phyloP scores from a whole-genome alignment of 1,140 invertebrate genomes.

The Neomicropteryx cornuta region DNA sequence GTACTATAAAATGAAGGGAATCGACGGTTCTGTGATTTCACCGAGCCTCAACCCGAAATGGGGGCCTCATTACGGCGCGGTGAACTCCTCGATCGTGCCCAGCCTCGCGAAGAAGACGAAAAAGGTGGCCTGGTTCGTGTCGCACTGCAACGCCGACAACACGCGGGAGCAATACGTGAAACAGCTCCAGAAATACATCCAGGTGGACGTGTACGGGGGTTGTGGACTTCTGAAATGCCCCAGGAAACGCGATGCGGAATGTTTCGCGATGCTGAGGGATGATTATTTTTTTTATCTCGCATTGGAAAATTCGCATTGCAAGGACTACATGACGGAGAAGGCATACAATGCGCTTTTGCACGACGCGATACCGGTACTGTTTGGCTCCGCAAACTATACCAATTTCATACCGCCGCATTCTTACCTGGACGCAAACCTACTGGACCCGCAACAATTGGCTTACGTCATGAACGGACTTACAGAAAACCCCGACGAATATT shows the following conservation, averaged over 20 bases:
- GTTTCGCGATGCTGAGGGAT: constrained; percentile 29
- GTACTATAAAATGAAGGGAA: constrained; percentile 27
- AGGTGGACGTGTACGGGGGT: constrained; percentile 57
- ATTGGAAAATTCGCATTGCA: constrained; percentile 52
- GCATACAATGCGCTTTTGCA: constrained; percentile 37
- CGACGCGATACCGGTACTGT: constrained; percentile 41
- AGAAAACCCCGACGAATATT: constrained; percentile 2
- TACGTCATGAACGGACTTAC: neutral
- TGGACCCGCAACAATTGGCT: neutral
- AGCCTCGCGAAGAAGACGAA: constrained; percentile 21
- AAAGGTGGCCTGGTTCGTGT: constrained; percentile 50
- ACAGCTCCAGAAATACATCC: constrained; percentile 42
- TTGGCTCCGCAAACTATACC: constrained; percentile 33
- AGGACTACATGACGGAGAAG: constrained; percentile 56
- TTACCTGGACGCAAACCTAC: constrained; percentile 2
- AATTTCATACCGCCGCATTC: too few species aligned
- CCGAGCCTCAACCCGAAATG: constrained; percentile 7
- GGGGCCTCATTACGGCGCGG: neutral
- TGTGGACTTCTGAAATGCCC: constrained; percentile 41
- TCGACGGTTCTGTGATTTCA: constrained; percentile 21
- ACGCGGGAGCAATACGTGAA: constrained; percentile 41
- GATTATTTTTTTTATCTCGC: constrained; percentile 57
- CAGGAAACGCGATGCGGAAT: constrained; percentile 19
- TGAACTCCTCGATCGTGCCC: neutral
- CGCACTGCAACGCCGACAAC: constrained; percentile 46